Evolutionary conservation across 30 jellyfish, hydroid and myxozoan species (phyloP), one percentile per base, ranked within the genome.

Genomic region (Hydra vulgaris): DNA sequence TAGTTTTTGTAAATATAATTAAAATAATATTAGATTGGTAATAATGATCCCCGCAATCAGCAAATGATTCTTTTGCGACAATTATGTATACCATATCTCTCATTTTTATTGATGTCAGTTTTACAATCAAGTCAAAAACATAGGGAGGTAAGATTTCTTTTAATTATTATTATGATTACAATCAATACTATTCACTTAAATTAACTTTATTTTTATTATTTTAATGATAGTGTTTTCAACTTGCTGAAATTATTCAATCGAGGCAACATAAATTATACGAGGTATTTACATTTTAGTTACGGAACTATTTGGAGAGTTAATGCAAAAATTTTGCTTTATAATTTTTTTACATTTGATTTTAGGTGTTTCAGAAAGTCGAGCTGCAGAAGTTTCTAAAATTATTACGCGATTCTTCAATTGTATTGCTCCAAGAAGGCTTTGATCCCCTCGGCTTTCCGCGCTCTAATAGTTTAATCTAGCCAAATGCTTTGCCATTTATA

Each of bases 191-290:
- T n/a, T n/a, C n/a, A n/a, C n/a, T n/a, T n/a, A n/a, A n/a, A n/a
- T n/a, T n/a, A n/a, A n/a, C n/a, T n/a, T n/a, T n/a, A n/a, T n/a
- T n/a, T n/a, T n/a, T n/a, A n/a, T n/a, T n/a, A n/a, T n/a, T n/a
- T n/a, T n/a, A n/a, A 16, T 81, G 15, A 1, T 52, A 81, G 84
- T 89, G 96, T 56, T 83, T 89, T 26, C 91, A 84, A 72, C 67
- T 89, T 15, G 96, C 96, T 0, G 92, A 84, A 79, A 74, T 84
- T 54, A 73, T 89, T 19, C 96, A 89, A 79, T 74, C 81, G 17
- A 88, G 82, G 75, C 87, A 80, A 27, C 80, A 84, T 56, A 77
- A 80, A 23, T 68, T 89, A 70, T 89, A 89, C 79, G 71, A 72
- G 89, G 89, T 81, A 70, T 5, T 21, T 40, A 40, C 61, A 12